Evolutionary conservation across 2,113 vertebrate species (phyloP).

Genomic region (Hemiscyllium ocellatum): DNA sequence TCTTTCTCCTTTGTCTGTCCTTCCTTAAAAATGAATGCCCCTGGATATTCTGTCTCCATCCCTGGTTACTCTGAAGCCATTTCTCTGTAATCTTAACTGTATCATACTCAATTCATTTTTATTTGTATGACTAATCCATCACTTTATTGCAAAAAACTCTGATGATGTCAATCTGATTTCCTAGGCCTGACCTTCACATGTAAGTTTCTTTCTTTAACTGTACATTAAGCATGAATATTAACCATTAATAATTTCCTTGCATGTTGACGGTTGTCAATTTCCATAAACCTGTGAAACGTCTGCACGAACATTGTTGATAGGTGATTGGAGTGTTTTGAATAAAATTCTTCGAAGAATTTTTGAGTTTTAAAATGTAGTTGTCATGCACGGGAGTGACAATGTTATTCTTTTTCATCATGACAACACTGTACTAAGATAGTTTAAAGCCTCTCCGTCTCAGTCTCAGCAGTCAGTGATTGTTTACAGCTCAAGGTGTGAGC

Average conservation of each 20-base stretch:
- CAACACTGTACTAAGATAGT: not conserved
- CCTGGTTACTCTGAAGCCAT: no score
- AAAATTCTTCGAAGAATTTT: not conserved
- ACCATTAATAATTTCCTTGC: not conserved
- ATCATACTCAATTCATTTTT: no score
- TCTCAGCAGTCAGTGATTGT: not conserved
- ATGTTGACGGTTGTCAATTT: not conserved
- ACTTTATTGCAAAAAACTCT: no score
- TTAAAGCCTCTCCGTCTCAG: no score
- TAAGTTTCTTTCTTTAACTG: not conserved
- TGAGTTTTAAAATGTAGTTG: not conserved
- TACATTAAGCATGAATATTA: not conserved
- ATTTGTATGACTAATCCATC: no score
- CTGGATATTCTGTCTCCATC: no score
- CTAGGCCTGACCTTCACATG: no score
- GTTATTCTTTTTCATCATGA: not conserved
- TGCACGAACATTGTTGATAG: not conserved
- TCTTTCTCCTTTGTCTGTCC: no score
- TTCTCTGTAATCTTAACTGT: no score
- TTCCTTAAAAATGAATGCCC: no score
- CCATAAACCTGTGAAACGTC: not conserved
- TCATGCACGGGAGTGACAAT: not conserved
- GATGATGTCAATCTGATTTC: not conserved
- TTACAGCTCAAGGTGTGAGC: no score
- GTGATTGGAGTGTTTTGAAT: not conserved